These are phyloP conservation scores for Dendrocincla tyrannina DNA, from an alignment of 2,797 vertebrate species.

Conservation along the genomic window DNA sequence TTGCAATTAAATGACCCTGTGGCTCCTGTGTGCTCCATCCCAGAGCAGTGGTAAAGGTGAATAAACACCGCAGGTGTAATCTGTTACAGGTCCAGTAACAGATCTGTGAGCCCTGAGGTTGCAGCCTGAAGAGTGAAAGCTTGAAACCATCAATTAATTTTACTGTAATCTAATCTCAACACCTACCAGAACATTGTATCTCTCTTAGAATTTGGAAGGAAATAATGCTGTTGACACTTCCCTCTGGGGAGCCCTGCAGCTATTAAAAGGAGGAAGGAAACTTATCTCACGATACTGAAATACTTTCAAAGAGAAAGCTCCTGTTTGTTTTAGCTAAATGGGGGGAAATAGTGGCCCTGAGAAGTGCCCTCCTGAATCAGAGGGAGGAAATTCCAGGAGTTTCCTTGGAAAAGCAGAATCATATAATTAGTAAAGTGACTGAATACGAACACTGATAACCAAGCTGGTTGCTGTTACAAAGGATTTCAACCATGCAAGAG, in stretches of 20 bases:
- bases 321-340: constrained; percentile 55
- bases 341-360: constrained; percentile 37
- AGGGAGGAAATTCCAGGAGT: constrained; percentile 41
- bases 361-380: neutral
- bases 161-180: constrained; percentile 21
- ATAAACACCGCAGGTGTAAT: neutral
- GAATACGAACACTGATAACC: neutral
- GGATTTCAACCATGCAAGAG: neutral
- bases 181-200: neutral
- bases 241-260: neutral
- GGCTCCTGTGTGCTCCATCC: neutral
- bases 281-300: constrained; percentile 35
- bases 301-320: constrained; percentile 33
- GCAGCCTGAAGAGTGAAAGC: neutral
- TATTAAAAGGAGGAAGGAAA: constrained; percentile 63
- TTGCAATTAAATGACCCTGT: neutral
- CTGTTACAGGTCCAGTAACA: neutral
- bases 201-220: constrained; percentile 11
- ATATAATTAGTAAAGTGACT: neutral
- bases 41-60: neutral
- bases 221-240: constrained; percentile 30
- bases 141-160: neutral
- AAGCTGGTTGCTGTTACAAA: neutral
- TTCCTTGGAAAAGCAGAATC: constrained; percentile 7
- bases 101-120: neutral